Evolutionary conservation across 64 coral and sea anemone species (phyloP).

Genomic region (Anthopleura sola): DNA sequence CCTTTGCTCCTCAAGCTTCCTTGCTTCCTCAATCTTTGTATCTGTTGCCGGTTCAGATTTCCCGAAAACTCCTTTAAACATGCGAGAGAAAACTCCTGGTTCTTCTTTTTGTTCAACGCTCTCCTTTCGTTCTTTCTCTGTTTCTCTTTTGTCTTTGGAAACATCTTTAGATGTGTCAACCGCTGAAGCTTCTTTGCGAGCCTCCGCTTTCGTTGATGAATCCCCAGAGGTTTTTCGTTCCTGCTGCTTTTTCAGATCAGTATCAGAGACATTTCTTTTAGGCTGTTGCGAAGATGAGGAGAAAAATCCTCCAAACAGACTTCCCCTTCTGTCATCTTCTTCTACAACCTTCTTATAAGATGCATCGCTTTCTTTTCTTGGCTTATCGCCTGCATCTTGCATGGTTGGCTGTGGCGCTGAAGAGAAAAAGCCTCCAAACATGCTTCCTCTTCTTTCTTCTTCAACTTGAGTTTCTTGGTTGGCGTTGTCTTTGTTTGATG

Average conservation of each 20-base stretch:
- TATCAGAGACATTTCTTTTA: neutral
- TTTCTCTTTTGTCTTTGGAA: neutral
- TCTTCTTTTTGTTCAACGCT: neutral
- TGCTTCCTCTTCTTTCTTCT: neutral
- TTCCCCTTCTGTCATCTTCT: neutral
- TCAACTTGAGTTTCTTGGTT: neutral
- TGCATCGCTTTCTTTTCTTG: neutral
- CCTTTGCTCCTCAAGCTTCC: neutral
- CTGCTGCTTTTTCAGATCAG: neutral
- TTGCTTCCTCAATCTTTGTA: neutral
- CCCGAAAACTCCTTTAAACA: slow-evolving; percentile 24
- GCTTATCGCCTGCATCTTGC: neutral
- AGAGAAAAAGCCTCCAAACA: neutral
- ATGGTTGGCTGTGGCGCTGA: neutral
- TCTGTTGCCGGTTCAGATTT: neutral
- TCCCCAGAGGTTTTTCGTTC: neutral
- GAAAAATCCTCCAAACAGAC: slow-evolving; percentile 2
- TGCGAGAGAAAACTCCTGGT: neutral
- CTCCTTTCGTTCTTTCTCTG: neutral
- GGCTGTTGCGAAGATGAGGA: neutral
- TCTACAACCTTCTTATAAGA: neutral
- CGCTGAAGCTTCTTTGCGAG: neutral
- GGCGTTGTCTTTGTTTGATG: neutral
- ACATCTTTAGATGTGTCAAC: neutral
- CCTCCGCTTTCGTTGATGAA: neutral